phyloP scores from a whole-genome alignment of 2,888 invertebrate genomes.

The Pandemis cinnamomeana region DNA sequence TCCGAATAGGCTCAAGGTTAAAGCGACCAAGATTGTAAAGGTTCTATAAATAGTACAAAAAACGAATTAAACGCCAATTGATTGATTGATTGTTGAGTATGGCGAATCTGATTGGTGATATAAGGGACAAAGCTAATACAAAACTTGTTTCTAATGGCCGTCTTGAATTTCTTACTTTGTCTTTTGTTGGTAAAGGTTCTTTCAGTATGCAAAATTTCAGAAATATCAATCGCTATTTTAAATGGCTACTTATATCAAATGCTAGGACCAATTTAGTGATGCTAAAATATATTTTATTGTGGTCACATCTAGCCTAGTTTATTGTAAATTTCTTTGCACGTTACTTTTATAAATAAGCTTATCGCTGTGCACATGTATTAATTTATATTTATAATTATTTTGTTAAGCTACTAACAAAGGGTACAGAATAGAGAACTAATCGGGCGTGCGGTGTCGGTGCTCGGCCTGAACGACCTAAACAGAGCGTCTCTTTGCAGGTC shows the following conservation, averaged over 20 bases:
- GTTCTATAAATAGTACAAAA: too few species aligned
- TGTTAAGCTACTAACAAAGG: slow-evolving; percentile 62
- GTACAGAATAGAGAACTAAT: slow-evolving; percentile 44
- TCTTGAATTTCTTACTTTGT: background rate
- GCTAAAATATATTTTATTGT: background rate
- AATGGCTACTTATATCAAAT: background rate
- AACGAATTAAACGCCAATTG: too few species aligned
- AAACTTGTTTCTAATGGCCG: background rate
- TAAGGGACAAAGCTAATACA: background rate
- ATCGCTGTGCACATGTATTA: slow-evolving; percentile 54
- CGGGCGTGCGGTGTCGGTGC: slow-evolving; percentile 35
- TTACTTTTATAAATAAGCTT: slow-evolving; percentile 47
- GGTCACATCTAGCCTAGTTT: slow-evolving; percentile 14
- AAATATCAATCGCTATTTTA: background rate
- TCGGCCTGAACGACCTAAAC: slow-evolving; percentile 46
- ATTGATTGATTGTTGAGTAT: too few species aligned
- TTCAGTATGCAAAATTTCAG: background rate
- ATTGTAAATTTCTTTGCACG: slow-evolving; percentile 53
- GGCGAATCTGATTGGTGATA: background rate
- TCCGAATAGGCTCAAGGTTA: too few species aligned
- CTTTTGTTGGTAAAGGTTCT: slow-evolving; percentile 12
- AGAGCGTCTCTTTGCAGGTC: slow-evolving; percentile 76
- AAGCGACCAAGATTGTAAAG: too few species aligned
- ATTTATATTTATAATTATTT: slow-evolving; percentile 48
- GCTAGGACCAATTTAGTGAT: slow-evolving; percentile 27